Evolutionary conservation across 2,797 vertebrate species (phyloP).

Genomic region (Eulemur coronatus): DNA sequence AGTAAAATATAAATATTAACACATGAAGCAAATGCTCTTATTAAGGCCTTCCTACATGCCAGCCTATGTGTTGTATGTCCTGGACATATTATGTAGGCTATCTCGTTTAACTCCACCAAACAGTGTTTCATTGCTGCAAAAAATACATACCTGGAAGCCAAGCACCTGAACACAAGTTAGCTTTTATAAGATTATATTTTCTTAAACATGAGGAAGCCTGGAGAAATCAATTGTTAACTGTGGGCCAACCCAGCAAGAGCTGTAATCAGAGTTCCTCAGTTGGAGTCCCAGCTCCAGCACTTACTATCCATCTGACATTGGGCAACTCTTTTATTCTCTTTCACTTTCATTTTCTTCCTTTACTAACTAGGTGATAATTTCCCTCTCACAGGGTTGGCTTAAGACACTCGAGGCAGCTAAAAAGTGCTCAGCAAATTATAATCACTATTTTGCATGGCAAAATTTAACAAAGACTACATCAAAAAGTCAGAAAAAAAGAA

Average conservation of each 20-base stretch:
- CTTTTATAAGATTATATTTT: background rate
- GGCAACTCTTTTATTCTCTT: background rate
- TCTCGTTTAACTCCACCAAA: background rate
- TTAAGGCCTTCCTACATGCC: background rate
- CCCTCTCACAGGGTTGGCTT: background rate
- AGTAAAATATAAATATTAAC: background rate
- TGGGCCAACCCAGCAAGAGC: background rate
- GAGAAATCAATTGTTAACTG: background rate
- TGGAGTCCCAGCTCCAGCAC: background rate
- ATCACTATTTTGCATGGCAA: background rate
- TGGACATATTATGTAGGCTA: background rate
- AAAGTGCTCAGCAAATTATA: background rate
- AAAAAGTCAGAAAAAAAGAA: background rate
- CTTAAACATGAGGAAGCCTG: background rate
- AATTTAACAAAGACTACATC: background rate
- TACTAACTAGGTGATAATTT: background rate
- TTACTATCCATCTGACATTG: background rate
- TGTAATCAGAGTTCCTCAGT: accelerated
- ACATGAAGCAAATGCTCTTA: background rate
- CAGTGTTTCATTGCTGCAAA: background rate
- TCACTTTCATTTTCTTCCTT: background rate
- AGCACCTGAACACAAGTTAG: background rate
- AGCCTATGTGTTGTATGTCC: background rate
- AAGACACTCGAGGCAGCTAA: background rate
- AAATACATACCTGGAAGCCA: background rate